Evolutionary conservation across 2,888 invertebrate genomes (phyloP), one percentile per base, ranked within the genome.

Genomic region (Zaprionus lineosus): DNA sequence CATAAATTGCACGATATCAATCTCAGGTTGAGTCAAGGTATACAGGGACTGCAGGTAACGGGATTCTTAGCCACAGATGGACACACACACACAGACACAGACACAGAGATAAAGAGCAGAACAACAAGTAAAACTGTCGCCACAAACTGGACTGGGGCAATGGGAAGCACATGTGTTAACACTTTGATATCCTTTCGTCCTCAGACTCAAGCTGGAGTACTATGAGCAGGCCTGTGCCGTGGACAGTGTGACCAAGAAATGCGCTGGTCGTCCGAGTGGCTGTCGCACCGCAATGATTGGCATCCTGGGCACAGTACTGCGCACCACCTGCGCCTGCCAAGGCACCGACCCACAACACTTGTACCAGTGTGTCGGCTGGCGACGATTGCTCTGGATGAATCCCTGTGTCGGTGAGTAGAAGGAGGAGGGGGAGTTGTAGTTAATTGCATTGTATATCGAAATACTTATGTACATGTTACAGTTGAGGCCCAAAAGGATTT

Each of bases 161-260:
- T 56, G 36, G 31, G 63, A 62, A 52, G 43, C 46, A 64, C 37
- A 55, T 53, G 52, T 51, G 57, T 57, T 60, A 36, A 52, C 40
- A 52, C 31, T 31, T 24, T 31, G 36, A 31, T 31, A 51, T 36
- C 18, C 14, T 11, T 24, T 34, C 31, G 16, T 6, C 24, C 19
- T 7, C 62, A 96, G 97, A 88, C 91, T 92, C 43, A 95, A 95
- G 70, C 90, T 97, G 78, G 96, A 97, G 88, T 93, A 94, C 90
- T 97, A 96, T 90, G 97, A 97, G 89, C 96, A 97, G 89, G 95
- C 95, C 77, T 97, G 97, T 89, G 96, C 97, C 0, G 96, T 97
- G 43, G 97, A 97, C 88, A 95, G 95, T 48, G 94, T 95, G 39
- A 97, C 97, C 19, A 95, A 95, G 87, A 95, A 96, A 76, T 97